Evolutionary conservation across 2,113 vertebrate species (phyloP), one percentile per base, ranked within the genome.

Genomic region (Microtus oregoni): DNA sequence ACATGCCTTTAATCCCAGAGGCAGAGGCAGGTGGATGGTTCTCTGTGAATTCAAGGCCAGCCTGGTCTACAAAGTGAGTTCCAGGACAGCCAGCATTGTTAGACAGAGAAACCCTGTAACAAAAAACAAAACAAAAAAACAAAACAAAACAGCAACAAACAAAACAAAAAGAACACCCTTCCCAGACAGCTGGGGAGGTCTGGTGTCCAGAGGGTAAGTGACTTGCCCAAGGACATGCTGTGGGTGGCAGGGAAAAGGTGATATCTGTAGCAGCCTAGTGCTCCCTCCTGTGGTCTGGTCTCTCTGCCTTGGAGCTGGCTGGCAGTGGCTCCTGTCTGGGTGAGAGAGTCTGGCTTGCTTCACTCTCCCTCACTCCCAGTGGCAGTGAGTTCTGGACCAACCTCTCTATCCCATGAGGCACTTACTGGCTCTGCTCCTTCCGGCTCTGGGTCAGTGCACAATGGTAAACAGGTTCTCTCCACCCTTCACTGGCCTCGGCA

Each of bases 391-490:
- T 87, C 89, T 86, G 47, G 88, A 52, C 91, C 89, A 86, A 93
- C 94, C 52, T 95, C 86, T 95, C 81, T 93, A 94, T 95, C 82
- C 96, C 97, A 96, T 86, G 94, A 95, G 77, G 86, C 95, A 96
- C 95, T 97, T 95, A 86, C 89, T 95, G 94, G 96, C 92, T 96
- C 95, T 95, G 92, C 70, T 96, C 93, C 85, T 94, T 97, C 88
- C 47, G 91, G 95, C 44, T 47, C 78, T 58, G 91, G 97, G 94
- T 97, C 97, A 96, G 94, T 52, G n/a, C 94, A 97, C 92, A 96
- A 44, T 87, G 86, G 95, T 97, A 98, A 98, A 97, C 97, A 98
- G 97, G 96, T 97, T 97, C 92, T 97, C 95, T 97, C 94, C 94
- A 96, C 94, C 93, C 92, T 96, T 81, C 86, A 82, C 77, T 96